These are phyloP conservation scores for Clinocottus analis DNA, from an alignment of 2,113 vertebrate genomes.

Conservation along the genomic window DNA sequence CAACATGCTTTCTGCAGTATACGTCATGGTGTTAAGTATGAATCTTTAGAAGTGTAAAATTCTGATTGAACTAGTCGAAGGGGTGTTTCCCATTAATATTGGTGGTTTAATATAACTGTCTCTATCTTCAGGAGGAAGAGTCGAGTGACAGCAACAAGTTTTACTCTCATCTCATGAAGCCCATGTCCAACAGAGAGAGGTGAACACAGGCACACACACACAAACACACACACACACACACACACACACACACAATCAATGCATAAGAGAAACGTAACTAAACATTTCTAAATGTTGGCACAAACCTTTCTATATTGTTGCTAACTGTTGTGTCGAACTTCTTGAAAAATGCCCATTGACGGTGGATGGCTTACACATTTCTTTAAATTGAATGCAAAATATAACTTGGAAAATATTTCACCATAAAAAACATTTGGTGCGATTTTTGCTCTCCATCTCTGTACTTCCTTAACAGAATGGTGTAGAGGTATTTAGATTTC, in stretches of 20 bases:
- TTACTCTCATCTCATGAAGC: constrained; percentile 96
- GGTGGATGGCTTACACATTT: background rate
- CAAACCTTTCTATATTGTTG: background rate
- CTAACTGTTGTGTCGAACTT: background rate
- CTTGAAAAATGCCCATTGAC: background rate
- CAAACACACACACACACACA: background rate
- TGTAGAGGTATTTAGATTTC: background rate
- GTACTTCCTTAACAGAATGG: background rate
- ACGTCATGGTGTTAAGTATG: background rate
- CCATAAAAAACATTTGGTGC: background rate
- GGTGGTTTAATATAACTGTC: background rate
- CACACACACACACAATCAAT: background rate
- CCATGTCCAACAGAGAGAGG: constrained; percentile 99
- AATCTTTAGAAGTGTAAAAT: background rate
- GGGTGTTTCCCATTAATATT: background rate
- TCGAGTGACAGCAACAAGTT: constrained; percentile 89
- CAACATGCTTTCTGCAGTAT: background rate
- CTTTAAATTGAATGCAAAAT: background rate
- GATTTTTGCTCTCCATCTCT: background rate
- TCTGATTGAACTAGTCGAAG: background rate
- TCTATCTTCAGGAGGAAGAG: constrained; percentile 81
- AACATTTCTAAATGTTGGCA: background rate
- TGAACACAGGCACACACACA: constrained; percentile 60
- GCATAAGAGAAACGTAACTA: background rate
- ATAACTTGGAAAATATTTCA: background rate